Evolutionary conservation across 2,113 vertebrate genomes (phyloP).

Genomic region (Caretta caretta): DNA sequence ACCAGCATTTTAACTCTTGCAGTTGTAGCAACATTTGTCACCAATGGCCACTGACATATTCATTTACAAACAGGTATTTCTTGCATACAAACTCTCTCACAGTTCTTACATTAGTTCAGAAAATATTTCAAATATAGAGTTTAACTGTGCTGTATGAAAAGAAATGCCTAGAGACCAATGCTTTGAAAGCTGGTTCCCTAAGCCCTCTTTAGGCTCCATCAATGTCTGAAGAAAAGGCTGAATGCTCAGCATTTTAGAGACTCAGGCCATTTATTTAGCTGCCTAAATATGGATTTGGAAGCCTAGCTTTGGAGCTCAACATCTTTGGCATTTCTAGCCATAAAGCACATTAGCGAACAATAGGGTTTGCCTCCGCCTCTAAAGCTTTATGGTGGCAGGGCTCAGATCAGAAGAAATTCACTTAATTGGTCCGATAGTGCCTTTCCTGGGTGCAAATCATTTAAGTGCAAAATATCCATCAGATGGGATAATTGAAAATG

Average conservation of each 20-base stretch:
- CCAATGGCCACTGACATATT: not conserved
- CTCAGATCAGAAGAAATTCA: not conserved
- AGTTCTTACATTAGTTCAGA: not conserved
- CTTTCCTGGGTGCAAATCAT: not conserved
- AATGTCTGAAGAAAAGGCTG: not conserved
- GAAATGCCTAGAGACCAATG: not conserved
- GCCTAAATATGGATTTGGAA: not conserved
- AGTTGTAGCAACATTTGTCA: not conserved
- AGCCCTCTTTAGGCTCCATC: not conserved
- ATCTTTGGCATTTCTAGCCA: not conserved
- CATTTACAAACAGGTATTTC: not conserved
- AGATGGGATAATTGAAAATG: not conserved
- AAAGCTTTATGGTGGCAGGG: not conserved
- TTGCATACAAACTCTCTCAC: not conserved
- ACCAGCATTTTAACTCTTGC: not conserved
- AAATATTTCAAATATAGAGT: not conserved
- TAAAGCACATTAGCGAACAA: not conserved
- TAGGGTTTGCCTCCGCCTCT: not conserved
- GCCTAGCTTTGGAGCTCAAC: not conserved
- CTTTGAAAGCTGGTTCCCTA: not conserved
- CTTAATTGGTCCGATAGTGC: not conserved
- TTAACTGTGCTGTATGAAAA: not conserved
- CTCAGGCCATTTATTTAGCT: not conserved
- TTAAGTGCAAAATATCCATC: not conserved
- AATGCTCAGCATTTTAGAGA: not conserved